Evolutionary conservation across 2,797 vertebrate species (phyloP).

Genomic region (Odontamblyopus rebecca): DNA sequence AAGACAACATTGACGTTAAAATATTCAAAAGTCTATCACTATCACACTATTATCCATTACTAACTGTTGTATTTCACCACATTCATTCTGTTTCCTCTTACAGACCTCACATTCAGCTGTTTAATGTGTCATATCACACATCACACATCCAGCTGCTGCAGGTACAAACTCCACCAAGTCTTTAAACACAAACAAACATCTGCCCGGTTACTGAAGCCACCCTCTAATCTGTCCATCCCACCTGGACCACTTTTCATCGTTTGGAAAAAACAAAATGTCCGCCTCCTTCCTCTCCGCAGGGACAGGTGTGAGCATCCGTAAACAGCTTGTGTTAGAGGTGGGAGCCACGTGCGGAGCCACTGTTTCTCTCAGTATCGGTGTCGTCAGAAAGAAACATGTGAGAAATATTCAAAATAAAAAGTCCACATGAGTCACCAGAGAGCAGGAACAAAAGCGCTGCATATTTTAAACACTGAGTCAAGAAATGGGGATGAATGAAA

Average conservation of each 20-base stretch:
- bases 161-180: background rate
- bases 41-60: background rate
- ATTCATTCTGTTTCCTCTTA: background rate
- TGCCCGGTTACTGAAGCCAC: constrained; percentile 28
- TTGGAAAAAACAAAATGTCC: constrained; percentile 8
- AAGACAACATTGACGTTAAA: too few species aligned
- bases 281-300: constrained; percentile 25
- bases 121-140: background rate
- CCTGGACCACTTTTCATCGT: constrained; percentile 45
- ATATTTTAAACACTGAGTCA: background rate
- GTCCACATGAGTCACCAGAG: background rate
- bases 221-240: constrained; percentile 53
- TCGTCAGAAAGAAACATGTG: constrained; percentile 10
- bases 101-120: background rate
- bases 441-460: background rate
- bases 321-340: constrained; percentile 5
- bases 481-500: background rate
- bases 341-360: constrained; percentile 17
- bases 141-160: background rate
- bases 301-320: constrained; percentile 50
- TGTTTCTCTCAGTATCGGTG: constrained; percentile 26
- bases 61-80: background rate
- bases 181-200: constrained; percentile 24
- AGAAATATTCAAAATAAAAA: background rate
- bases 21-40: background rate